These are phyloP conservation scores for Helicorthomorpha holstii DNA, from an alignment of 1,140 invertebrate genomes.

Conservation along the genomic window DNA sequence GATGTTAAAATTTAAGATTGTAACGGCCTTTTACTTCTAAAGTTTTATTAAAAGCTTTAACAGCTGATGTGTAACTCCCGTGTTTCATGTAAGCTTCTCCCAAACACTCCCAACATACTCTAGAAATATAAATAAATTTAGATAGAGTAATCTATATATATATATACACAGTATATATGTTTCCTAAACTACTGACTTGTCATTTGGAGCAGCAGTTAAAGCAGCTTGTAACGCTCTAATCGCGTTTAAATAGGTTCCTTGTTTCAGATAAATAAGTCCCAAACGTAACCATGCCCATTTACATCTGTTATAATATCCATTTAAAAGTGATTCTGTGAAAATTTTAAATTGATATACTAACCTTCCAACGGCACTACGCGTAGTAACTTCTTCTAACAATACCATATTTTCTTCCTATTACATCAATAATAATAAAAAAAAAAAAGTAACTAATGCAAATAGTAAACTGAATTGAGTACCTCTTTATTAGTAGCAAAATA, in stretches of 20 bases:
- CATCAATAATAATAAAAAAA: neutral
- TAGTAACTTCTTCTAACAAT: conserved; percentile 40
- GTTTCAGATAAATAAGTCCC: conserved; percentile 49
- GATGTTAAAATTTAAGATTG: neutral
- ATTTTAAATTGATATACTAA: too few relatives aligned
- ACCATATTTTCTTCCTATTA: conserved; percentile 43
- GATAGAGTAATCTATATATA: too few relatives aligned
- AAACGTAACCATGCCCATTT: conserved; percentile 67
- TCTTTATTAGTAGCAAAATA: conserved; percentile 47
- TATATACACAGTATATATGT: too few relatives aligned
- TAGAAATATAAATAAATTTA: conserved; percentile 19
- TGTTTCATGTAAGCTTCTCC: conserved; percentile 68
- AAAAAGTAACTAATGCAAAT: neutral
- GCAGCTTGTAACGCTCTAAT: conserved; percentile 56
- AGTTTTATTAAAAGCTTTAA: conserved; percentile 66
- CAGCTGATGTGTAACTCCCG: conserved; percentile 64
- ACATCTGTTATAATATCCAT: conserved; percentile 21
- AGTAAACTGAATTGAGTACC: conserved; percentile 23
- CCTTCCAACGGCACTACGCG: too few relatives aligned
- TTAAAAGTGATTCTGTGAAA: conserved; percentile 19
- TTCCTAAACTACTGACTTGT: conserved; percentile 38
- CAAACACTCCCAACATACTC: conserved; percentile 62
- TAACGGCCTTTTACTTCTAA: conserved; percentile 14
- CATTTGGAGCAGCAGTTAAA: conserved; percentile 46
- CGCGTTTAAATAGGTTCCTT: conserved; percentile 48